Evolutionary conservation across 2,888 invertebrate species (phyloP), one percentile per base, ranked within the genome.

Genomic region (Crepidodera aurea): DNA sequence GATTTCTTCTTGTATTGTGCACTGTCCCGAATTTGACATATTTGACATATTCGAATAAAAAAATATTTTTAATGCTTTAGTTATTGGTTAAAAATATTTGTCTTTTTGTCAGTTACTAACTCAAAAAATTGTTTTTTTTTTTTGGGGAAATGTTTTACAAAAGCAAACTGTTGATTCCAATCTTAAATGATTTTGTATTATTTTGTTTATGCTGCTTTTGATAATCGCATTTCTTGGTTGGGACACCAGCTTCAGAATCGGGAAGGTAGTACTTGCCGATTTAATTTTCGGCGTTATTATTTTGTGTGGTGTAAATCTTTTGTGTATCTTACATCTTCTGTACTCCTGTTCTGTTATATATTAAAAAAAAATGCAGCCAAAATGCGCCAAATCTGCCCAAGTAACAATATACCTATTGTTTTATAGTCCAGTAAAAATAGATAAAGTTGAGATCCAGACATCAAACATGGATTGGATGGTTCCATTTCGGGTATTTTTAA

Each of bases 191-290:
- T 37, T 51, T 51, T 51, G 39, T 51, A 61, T 62, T 60, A 25
- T 53, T 60, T 34, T 72, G 69, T 71, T 76, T 74, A 77, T 76
- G 76, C 76, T 75, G 66, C 70, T 76, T 60, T 55, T 63, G 53
- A 50, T 70, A 46, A 55, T 68, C 22, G 65, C 68, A 57, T 67
- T 71, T 62, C 55, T 69, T 42, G 66, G 70, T 57, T 71, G 71
- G 71, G 60, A 66, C 83, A 46, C 61, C 65, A 86, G 85, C 83
- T 85, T 86, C 83, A 87, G 85, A 87, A 88, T 89, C 83, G 88
- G 89, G 85, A 90, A 91, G 90, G 90, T 91, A 90, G 88, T 88
- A 86, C 90, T 88, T 85, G 85, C 87, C 81, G 88, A 89, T 84
- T 84, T 88, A 82, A 83, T 88, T 80, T 83, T 88, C 82, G 88